Evolutionary conservation across 2,797 vertebrate species (phyloP).

Genomic region (Dendrocincla fuliginosa): DNA sequence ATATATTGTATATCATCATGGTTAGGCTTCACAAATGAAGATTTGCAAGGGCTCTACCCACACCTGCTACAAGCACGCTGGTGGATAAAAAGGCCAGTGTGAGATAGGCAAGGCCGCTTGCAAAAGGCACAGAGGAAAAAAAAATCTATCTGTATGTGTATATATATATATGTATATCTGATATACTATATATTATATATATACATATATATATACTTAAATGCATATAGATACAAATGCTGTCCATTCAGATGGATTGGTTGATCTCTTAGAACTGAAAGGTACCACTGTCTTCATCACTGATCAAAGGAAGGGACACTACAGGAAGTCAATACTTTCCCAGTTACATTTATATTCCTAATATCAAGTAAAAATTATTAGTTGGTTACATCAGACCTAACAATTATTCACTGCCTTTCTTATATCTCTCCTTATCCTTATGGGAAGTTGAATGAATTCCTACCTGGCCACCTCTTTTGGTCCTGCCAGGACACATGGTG

Average conservation of each 20-base stretch:
- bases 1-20: too few relatives aligned
- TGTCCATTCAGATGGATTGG: background rate
- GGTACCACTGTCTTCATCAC: background rate
- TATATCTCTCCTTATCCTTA: background rate
- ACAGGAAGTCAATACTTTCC: background rate
- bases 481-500: fast-evolving
- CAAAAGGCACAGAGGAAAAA: background rate
- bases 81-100: too few relatives aligned
- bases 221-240: background rate
- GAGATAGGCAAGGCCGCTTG: too few relatives aligned
- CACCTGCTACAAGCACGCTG: too few relatives aligned
- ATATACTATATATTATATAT: background rate
- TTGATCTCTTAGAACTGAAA: background rate
- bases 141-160: too few relatives aligned
- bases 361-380: background rate
- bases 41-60: too few relatives aligned
- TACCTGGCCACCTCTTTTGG: background rate
- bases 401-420: background rate
- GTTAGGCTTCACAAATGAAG: too few relatives aligned
- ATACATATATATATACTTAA: background rate
- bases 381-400: background rate
- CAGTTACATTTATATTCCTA: background rate
- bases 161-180: background rate
- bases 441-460: background rate
- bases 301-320: background rate